A percentile compares a stretch with the other conserved stretches of the same genome.
phyloP scores from a whole-genome alignment of 2,113 vertebrate species.

The Parotia lawesii region DNA sequence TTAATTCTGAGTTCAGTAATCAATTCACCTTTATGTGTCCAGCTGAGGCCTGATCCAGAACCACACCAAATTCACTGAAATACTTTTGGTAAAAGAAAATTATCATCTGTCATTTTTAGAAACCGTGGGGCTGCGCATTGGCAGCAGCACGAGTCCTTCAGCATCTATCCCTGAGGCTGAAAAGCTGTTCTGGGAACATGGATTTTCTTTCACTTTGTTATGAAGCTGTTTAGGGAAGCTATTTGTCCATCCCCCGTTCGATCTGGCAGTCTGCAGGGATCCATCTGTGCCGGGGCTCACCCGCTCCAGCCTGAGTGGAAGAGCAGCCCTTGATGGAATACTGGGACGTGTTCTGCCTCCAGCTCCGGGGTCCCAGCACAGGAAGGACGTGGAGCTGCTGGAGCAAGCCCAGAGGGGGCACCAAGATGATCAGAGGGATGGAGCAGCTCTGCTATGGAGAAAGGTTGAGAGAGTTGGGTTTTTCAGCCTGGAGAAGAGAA shows the following conservation, averaged over 20 bases:
- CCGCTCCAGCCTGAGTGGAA: background rate
- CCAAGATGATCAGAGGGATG: background rate
- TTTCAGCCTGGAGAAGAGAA: background rate
- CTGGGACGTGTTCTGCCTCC: background rate
- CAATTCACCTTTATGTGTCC: background rate
- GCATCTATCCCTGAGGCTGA: background rate
- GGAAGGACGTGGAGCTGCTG: background rate
- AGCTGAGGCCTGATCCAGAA: background rate
- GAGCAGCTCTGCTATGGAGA: background rate
- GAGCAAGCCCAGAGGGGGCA: background rate
- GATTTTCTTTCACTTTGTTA: background rate
- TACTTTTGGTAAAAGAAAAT: background rate
- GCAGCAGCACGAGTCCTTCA: background rate
- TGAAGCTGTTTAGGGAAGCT: background rate
- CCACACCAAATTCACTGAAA: background rate
- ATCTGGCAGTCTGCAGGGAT: background rate
- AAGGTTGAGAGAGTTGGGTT: background rate
- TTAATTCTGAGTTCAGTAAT: conserved; percentile 21
- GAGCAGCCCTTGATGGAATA: background rate
- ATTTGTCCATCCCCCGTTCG: background rate
- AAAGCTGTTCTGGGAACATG: conserved; percentile 3
- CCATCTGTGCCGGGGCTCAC: background rate
- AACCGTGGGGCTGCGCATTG: background rate
- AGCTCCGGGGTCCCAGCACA: background rate
- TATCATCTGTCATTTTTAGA: background rate